A percentile compares a stretch with the other conserved stretches of the same genome.
phyloP scores from a whole-genome alignment of 1,140 invertebrate species.

The Drosophila melanica region DNA sequence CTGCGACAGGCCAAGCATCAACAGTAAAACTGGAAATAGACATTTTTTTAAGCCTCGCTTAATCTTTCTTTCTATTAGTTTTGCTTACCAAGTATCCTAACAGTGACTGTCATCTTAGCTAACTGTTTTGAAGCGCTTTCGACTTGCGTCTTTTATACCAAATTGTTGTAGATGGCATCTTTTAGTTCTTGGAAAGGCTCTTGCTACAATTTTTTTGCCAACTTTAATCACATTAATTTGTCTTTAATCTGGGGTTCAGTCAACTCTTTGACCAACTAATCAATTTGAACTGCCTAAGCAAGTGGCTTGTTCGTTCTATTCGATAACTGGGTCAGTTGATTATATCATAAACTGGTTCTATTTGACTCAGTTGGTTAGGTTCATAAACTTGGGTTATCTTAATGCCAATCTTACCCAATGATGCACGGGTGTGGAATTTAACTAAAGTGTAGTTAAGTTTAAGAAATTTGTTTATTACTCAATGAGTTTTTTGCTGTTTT shows the following conservation, averaged over 20 bases:
- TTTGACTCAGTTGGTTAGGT: not conserved
- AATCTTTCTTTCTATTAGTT: not conserved
- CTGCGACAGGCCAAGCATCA: constrained; percentile 25
- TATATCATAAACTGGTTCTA: constrained; percentile 38
- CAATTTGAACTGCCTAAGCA: constrained; percentile 47
- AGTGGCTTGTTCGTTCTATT: not conserved
- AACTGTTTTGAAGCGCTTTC: constrained; percentile 28
- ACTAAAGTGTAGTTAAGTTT: no score
- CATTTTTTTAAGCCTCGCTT: not conserved
- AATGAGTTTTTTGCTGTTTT: not conserved
- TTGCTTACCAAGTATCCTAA: constrained; percentile 39
- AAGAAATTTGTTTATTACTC: not conserved
- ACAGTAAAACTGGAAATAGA: constrained; percentile 25
- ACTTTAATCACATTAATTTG: constrained; percentile 14
- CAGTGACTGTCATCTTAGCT: constrained; percentile 36
- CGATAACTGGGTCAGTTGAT: constrained; percentile 52
- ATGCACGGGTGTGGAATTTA: constrained; percentile 11
- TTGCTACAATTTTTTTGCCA: constrained; percentile 28
- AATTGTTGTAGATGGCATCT: constrained; percentile 32
- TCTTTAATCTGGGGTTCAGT: constrained; percentile 43
- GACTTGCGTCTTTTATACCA: constrained; percentile 55
- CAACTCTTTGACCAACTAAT: constrained; percentile 46
- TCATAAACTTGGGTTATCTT: constrained; percentile 5
- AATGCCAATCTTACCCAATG: constrained; percentile 20
- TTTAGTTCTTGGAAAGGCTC: constrained; percentile 45